These are phyloP conservation scores for Aythya baeri DNA, from an alignment of 2,113 vertebrate genomes.

Conservation along the genomic window DNA sequence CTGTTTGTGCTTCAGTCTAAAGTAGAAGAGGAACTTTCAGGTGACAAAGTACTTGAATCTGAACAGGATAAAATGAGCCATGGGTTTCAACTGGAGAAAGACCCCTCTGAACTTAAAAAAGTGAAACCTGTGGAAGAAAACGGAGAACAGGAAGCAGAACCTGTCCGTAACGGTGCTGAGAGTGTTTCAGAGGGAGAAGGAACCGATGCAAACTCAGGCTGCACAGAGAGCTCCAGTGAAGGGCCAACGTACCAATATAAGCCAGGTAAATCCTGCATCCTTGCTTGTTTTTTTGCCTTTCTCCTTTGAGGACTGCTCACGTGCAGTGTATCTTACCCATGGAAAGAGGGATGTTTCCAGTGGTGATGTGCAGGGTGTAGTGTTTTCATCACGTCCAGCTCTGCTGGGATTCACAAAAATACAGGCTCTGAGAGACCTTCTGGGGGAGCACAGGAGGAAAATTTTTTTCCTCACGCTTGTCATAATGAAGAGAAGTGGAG, in stretches of 20 bases:
- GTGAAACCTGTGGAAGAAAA: slow-evolving; percentile 83
- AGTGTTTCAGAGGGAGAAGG: slow-evolving; percentile 86
- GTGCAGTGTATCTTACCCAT: accelerated
- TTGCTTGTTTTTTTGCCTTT: not conserved
- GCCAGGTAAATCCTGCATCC: slow-evolving; percentile 77
- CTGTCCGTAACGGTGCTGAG: slow-evolving; percentile 88
- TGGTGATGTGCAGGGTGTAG: not conserved
- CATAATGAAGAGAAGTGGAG: not conserved
- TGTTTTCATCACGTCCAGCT: accelerated
- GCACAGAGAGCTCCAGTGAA: slow-evolving; percentile 79
- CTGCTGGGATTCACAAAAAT: accelerated
- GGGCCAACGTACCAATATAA: slow-evolving; percentile 74
- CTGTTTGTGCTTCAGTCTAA: slow-evolving; percentile 75
- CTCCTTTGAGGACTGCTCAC: not conserved
- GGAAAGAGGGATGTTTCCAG: accelerated
- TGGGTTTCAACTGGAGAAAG: slow-evolving; percentile 70
- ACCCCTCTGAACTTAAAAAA: slow-evolving; percentile 63
- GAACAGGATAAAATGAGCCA: slow-evolving; percentile 79
- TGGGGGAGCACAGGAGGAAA: accelerated
- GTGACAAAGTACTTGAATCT: slow-evolving; percentile 77
- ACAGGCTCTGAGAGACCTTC: accelerated
- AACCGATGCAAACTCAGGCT: slow-evolving; percentile 72
- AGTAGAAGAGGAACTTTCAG: slow-evolving; percentile 76
- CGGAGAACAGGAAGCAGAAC: slow-evolving; percentile 85
- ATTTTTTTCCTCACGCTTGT: not conserved